Conservation (phyloP, 2,113 vertebrate species). For the Rattus rattus region DNA sequence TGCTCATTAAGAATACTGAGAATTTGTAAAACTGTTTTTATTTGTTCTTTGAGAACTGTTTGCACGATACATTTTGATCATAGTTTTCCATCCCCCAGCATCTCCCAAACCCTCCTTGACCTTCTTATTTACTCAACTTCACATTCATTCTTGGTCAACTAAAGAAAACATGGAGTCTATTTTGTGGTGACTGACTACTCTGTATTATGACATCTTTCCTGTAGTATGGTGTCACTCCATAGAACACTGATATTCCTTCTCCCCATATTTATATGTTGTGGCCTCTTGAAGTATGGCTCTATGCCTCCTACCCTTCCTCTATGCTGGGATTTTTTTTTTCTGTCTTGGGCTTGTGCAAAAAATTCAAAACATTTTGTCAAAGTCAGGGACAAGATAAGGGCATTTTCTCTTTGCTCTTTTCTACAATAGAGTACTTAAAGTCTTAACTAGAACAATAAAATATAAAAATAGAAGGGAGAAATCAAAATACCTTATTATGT, state of each 20-base stretch:
- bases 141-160: neutral
- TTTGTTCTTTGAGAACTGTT: neutral
- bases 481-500: neutral
- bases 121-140: neutral
- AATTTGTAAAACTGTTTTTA: neutral
- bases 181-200: neutral
- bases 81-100: too few relatives aligned
- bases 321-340: neutral
- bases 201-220: neutral
- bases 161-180: neutral
- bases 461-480: neutral
- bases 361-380: neutral
- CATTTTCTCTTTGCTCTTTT: neutral
- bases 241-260: neutral
- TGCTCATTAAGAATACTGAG: too few relatives aligned
- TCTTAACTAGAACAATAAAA: neutral
- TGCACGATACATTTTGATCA: neutral
- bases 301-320: neutral
- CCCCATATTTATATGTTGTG: neutral
- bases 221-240: neutral
- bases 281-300: neutral
- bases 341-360: neutral
- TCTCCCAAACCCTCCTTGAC: neutral
- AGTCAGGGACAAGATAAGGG: neutral
- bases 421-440: neutral